phyloP scores from a whole-genome alignment of 1,140 invertebrate species.

The Lasioglossum albipes region DNA sequence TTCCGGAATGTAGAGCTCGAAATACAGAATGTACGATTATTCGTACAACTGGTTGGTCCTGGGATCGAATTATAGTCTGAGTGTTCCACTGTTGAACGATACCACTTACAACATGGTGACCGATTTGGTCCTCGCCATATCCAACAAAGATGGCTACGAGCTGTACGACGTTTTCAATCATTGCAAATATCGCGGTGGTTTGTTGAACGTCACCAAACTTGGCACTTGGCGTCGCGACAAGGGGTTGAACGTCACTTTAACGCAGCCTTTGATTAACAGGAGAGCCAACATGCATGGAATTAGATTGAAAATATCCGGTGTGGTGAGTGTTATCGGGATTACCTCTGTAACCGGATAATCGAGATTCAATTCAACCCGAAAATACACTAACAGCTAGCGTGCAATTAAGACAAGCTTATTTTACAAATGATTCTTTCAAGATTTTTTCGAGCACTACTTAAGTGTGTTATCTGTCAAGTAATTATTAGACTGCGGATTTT shows the following conservation, averaged over 20 bases:
- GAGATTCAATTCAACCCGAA: neutral
- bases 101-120: conserved; percentile 63
- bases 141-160: conserved; percentile 34
- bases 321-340: conserved; percentile 54
- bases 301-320: conserved; percentile 57
- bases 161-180: conserved; percentile 69
- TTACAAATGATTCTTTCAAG: no score
- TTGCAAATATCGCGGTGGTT: conserved; percentile 65
- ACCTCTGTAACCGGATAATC: neutral
- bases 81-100: conserved; percentile 57
- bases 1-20: conserved; percentile 49
- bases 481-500: no score
- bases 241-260: conserved; percentile 57
- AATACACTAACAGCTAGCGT: neutral
- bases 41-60: conserved; percentile 67
- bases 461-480: no score
- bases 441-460: no score
- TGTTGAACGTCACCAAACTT: conserved; percentile 61
- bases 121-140: conserved; percentile 61
- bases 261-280: conserved; percentile 56
- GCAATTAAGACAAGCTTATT: no score
- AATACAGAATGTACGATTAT: conserved; percentile 60
- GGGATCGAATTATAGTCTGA: conserved; percentile 54
- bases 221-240: conserved; percentile 54
- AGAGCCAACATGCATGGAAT: conserved; percentile 67